These are phyloP conservation scores for Phocoena sinus DNA, from an alignment of 2,113 vertebrate genomes.

Conservation along the genomic window DNA sequence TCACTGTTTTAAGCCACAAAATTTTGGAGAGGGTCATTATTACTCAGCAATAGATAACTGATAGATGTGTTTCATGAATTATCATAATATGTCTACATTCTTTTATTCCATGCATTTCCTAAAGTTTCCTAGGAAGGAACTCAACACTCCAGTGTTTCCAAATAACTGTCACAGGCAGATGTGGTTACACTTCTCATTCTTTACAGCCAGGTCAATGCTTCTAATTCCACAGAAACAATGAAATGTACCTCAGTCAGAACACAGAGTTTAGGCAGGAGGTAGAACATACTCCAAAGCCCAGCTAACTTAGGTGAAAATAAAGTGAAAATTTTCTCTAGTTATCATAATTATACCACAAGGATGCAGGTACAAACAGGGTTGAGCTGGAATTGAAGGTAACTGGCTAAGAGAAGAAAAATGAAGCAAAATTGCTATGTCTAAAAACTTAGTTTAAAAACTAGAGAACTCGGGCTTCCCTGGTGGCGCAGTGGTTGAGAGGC, in stretches of 20 bases:
- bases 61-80: neutral
- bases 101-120: slow-evolving; percentile 4
- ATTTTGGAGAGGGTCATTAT: neutral
- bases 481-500: no score
- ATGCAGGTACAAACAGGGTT: slow-evolving; percentile 53
- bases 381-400: slow-evolving; percentile 47
- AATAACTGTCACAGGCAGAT: neutral
- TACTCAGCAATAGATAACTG: neutral
- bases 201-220: slow-evolving; percentile 13
- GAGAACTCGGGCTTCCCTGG: neutral
- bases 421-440: slow-evolving; percentile 44
- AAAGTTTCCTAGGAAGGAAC: slow-evolving; percentile 24
- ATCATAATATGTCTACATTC: neutral
- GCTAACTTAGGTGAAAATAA: slow-evolving; percentile 63
- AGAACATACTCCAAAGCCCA: slow-evolving; percentile 26
- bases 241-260: slow-evolving; percentile 25
- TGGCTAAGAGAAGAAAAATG: slow-evolving; percentile 48
- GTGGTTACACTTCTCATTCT: neutral
- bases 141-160: neutral
- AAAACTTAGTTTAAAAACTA: neutral
- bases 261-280: neutral
- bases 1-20: neutral
- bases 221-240: neutral
- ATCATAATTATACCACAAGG: slow-evolving; percentile 56
- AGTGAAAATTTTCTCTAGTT: slow-evolving; percentile 64